Base-by-base conservation (phyloP, 2,797 vertebrate genomes). In the Sardinella longiceps region DNA sequence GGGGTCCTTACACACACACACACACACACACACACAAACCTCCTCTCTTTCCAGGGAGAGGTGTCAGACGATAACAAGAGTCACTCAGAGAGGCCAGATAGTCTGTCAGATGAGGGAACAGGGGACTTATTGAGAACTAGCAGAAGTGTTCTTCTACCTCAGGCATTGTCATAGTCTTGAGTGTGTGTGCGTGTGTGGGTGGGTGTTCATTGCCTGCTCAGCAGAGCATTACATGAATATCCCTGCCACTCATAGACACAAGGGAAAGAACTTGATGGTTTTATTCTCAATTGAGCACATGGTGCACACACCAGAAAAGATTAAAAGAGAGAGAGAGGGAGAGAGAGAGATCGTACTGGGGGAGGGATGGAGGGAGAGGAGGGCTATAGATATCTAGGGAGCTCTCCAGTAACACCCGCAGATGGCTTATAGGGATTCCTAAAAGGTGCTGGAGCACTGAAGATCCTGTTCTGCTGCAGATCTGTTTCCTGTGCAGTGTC, bases 1-100 rank as follows among this genome's bases (percentile, higher is more conserved):
- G 93, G 90, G 89, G 90, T 83, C 90, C 89, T 87, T 89, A 88
- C 84, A 70, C 30, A 74, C 33, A 7, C 30, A 15, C 15, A 70
- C 14, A 70, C 30, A 37, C 63, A 70, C 28, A 12, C 63, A 30
- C 63, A 51, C 50, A 14, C 28, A 70, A 28, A 33, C 63, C 30
- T 28, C 30, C 63, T 33, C 5, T 43, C 33, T 5, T 43, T 9
- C 37, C 70, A 83, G 88, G 86, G 83, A 87, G 86, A 85, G 83
- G 89, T 90, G 88, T 87, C 48, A 89, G 88, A 89, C 87, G 50
- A 84, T 50, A 83, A 23, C 33, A 58, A 18, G 23, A 80, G 60
- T 63, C 53, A 83, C 43, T 70, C 33, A 80, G 25, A 81, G 25
- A 7, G 37, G 83, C 58, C 83, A 60, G 51, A 81, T 46, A 50